A percentile compares a stretch with the other conserved stretches of the same genome.
These are phyloP conservation scores for Synanthedon myopaeformis DNA, from an alignment of 2,888 invertebrate species.

Conservation along the genomic window DNA sequence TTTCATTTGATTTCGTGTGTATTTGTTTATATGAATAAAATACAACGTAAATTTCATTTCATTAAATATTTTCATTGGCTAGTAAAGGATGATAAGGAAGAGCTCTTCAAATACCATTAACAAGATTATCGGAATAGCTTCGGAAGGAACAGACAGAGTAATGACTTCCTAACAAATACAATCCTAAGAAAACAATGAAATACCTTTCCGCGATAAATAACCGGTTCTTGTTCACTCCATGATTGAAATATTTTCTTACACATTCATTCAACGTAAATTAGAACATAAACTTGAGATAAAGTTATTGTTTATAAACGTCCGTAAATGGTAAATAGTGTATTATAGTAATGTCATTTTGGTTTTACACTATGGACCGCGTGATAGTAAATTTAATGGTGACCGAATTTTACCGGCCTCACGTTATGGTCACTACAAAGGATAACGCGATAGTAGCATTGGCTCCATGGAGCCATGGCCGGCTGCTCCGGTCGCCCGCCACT, in stretches of 20 bases:
- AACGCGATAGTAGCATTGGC: constrained; percentile 30
- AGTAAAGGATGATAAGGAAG: too few relatives aligned
- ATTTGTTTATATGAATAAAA: too few relatives aligned
- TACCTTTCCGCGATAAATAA: neutral
- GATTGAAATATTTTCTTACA: neutral
- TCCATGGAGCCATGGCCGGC: constrained; percentile 37
- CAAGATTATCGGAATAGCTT: too few relatives aligned
- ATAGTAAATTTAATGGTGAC: constrained; percentile 29
- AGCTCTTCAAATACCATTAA: too few relatives aligned
- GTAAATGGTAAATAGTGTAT: neutral
- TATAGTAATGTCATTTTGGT: constrained; percentile 5
- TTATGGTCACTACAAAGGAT: constrained; percentile 42
- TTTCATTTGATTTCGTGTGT: too few relatives aligned
- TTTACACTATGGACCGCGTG: constrained; percentile 20
- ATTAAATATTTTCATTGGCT: too few relatives aligned
- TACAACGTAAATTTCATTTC: too few relatives aligned
- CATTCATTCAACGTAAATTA: neutral
- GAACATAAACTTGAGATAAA: neutral
- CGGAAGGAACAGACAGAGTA: too few relatives aligned
- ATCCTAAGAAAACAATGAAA: neutral
- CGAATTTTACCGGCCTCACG: constrained; percentile 29
- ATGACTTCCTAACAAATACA: too few relatives aligned
- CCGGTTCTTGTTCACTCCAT: neutral
- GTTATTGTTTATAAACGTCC: neutral
- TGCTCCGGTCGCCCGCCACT: constrained; percentile 47